Evolutionary conservation across 2,888 invertebrate genomes (phyloP).

Genomic region (Escarpia spicata): DNA sequence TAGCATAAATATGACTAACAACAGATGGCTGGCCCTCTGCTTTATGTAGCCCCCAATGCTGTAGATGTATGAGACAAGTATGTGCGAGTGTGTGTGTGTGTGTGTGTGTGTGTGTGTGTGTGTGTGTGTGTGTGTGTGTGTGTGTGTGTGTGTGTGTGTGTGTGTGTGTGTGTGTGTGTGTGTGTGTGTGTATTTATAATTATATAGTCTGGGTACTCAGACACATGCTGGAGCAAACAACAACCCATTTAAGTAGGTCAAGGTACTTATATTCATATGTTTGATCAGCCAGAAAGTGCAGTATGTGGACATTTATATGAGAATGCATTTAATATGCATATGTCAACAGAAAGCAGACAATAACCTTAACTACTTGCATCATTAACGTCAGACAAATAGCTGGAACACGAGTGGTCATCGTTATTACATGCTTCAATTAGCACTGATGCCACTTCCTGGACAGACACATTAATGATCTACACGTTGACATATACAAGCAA

Average conservation of each 20-base stretch:
- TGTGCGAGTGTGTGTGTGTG: not conserved
- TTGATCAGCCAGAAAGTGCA: not conserved
- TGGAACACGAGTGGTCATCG: not conserved
- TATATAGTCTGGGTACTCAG: not conserved
- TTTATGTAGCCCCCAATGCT: not conserved
- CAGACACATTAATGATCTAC: not conserved
- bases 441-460: not conserved
- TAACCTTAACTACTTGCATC: not conserved
- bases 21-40: not conserved
- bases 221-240: not conserved
- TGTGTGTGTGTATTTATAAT: not conserved
- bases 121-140: not conserved
- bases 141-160: not conserved
- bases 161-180: not conserved
- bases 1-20: conserved; percentile 16
- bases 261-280: not conserved
- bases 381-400: not conserved
- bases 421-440: not conserved
- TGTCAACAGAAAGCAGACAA: not conserved
- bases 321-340: not conserved
- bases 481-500: not conserved
- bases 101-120: not conserved
- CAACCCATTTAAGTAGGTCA: not conserved
- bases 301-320: not conserved
- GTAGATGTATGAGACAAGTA: not conserved